Base-by-base conservation (phyloP, 2,797 vertebrate genomes). In the Macropodus opercularis region DNA sequence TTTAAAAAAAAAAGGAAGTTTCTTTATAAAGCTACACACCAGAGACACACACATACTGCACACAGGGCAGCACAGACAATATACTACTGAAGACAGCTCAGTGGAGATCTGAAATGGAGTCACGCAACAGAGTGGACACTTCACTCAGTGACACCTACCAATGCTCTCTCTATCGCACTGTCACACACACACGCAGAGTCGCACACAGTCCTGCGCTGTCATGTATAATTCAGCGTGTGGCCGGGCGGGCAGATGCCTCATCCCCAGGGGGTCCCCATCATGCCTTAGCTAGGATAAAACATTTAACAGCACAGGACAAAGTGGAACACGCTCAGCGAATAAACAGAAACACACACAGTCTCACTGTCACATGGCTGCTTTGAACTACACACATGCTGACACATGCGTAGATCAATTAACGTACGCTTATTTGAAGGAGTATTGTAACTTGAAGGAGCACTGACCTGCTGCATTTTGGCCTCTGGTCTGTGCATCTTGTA, bases 251-350 rank as follows among this genome's bases (percentile, higher is more conserved):
- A 91, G 90, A 89, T 88, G 87, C 88, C 85, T 82, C 63, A 54
- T 90, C 90, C 87, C 88, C 77, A 67, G 86, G 85, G 80, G 87
- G 83, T 85, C 82, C n/a, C 81, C 84, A 84, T 81, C 86, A 80
- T 76, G 86, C 75, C 88, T 85, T 85, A 83, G 85, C 82, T 70
- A 49, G 70, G 75, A 92, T 93, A 77, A 92, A 93, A 92, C 88
- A 92, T 93, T 92, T 90, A 93, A 86, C 85, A 90, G 89, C 77
- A 79, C 85, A 89, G 87, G 90, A 92, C 91, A 92, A 92, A 92
- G 91, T 90, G 88, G 89, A 90, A 86, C 85, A 88, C 39, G 64
- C 87, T 87, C 84, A 80, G 80, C 84, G 82, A 90, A 91, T 90
- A 91, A 91, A 90, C 83, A 84, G 69, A 81, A 70, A 46, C 8